Base-by-base conservation (phyloP, 2,797 vertebrate genomes). In the Heteromormyrus szaboi region DNA sequence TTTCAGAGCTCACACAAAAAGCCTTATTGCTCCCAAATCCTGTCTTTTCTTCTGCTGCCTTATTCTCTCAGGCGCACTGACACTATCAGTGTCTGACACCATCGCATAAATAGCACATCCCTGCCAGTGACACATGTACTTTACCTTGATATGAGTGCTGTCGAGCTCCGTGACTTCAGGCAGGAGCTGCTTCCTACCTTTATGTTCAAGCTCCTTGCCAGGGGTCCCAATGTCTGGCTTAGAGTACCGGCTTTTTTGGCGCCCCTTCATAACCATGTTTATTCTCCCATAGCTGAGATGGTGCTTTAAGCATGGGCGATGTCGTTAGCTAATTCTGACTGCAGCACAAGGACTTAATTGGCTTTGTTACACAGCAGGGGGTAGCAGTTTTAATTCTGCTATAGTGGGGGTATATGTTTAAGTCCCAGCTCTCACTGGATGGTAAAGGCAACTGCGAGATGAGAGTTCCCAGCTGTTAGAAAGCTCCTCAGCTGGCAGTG, bases 141-240 rank as follows among this genome's bases (percentile, higher is more conserved):
- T 93, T 92, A 91, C 89, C 90, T 93, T 93, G 91, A 93, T 93
- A 93, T 90, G 88, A 88, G 89, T 89, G 91, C 88, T 7, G 86
- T 90, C 89, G 76, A 88, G 89, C 87, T 92, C 91, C 91, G 89
- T 90, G 72, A 89, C 92, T 93, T 90, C 89, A 81, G 90, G 91
- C 90, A 91, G 91, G 68, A 90, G 91, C 91, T 88, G 89, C 89
- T 92, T 88, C 89, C 91, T 89, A 91, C 91, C 90, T 91, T 88
- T 25, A 86, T 90, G 91, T 94, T 91, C 91, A 89, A 90, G 81
- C 89, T 90, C 88, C 37, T 90, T 91, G 90, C 92, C 90, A 62
- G 93, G 93, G 94, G 94, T 95, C 93, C 93, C 93, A 92, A 91
- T 92, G 92, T 95, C 94, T 94, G 91, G 94, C 95, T 93, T 93